phyloP scores from a whole-genome alignment of 2,888 invertebrate genomes.

The Nomada ruficornis region DNA sequence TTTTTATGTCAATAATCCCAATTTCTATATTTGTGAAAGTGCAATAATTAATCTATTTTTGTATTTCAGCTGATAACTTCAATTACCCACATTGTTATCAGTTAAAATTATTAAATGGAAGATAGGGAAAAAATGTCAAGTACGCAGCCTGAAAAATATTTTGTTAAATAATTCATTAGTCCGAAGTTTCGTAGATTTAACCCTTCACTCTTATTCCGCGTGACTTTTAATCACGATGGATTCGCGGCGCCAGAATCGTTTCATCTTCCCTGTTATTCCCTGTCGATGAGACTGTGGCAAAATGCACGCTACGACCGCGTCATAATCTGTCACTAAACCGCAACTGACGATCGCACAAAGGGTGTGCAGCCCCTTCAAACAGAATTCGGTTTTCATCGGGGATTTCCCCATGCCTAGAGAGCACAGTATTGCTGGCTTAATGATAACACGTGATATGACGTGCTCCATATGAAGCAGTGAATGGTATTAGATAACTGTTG shows the following conservation, averaged over 20 bases:
- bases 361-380: not conserved
- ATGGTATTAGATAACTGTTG: not conserved
- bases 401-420: constrained; percentile 1
- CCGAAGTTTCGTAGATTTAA: not conserved
- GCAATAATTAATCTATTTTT: too few relatives aligned
- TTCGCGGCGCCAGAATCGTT: constrained; percentile 18
- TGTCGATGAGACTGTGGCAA: constrained; percentile 21
- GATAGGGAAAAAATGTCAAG: too few relatives aligned
- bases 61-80: too few relatives aligned
- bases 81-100: too few relatives aligned
- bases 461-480: not conserved
- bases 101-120: too few relatives aligned
- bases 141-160: not conserved
- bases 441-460: not conserved
- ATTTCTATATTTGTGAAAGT: too few relatives aligned
- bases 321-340: constrained; percentile 57
- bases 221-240: constrained; percentile 43
- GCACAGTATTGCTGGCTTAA: not conserved
- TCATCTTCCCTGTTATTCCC: constrained; percentile 12
- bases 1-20: too few relatives aligned
- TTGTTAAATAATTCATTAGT: constrained; percentile 30
- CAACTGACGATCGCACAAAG: constrained; percentile 50
- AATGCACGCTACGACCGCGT: constrained; percentile 34
- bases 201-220: not conserved
- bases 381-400: constrained; percentile 26